phyloP scores from a whole-genome alignment of 2,797 vertebrate genomes.

The Ambastaia sidthimunki region DNA sequence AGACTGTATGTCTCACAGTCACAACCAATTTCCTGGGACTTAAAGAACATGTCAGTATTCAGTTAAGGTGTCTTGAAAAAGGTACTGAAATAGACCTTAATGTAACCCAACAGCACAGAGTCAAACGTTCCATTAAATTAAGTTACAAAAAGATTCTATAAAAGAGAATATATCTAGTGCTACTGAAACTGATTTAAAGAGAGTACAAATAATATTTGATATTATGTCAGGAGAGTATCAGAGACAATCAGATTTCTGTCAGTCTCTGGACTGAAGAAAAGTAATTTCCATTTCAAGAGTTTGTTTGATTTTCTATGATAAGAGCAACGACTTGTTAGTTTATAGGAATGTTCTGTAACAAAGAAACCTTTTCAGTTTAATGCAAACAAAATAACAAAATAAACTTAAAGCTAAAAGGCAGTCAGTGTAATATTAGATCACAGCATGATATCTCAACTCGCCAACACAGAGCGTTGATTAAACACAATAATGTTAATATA shows the following conservation, averaged over 20 bases:
- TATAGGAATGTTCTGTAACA: conserved; percentile 11
- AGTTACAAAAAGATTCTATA: neutral
- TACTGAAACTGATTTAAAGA: conserved; percentile 16
- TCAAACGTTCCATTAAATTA: conserved; percentile 1
- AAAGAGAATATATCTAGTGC: conserved; percentile 11
- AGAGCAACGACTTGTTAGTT: neutral
- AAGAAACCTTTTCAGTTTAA: conserved; percentile 3
- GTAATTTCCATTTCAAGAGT: neutral
- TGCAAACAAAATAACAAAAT: neutral
- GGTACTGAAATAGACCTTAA: conserved; percentile 21
- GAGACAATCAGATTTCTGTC: neutral
- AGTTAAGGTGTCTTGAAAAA: conserved; percentile 34
- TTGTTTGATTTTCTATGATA: neutral
- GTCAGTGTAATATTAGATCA: neutral
- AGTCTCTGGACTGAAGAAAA: conserved; percentile 11
- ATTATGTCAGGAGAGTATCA: conserved; percentile 4
- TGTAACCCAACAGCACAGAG: neutral
- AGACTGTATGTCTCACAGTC: conserved; percentile 9
- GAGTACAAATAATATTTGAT: conserved; percentile 5
- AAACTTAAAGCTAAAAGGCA: neutral
- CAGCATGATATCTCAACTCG: conserved; percentile 5
- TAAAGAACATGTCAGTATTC: conserved; percentile 29
- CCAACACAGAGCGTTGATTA: neutral
- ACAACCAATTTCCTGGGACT: conserved; percentile 42
- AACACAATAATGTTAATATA: neutral